Conservation (phyloP, 2,797 vertebrate species). For the Microctenopoma steveboyesi region DNA sequence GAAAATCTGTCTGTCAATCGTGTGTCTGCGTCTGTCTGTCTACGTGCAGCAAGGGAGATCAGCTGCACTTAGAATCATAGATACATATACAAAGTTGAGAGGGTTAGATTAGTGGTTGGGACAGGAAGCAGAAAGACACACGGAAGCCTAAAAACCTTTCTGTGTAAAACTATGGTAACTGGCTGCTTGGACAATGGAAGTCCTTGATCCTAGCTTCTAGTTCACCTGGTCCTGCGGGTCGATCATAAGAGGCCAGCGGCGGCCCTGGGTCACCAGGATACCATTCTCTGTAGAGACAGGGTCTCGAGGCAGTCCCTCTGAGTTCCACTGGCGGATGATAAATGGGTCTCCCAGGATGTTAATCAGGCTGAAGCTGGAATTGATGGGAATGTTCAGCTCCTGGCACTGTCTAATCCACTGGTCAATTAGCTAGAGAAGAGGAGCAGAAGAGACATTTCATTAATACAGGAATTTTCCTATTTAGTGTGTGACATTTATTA, state of each 20-base stretch:
- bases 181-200: not conserved
- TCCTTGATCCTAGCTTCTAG: not conserved
- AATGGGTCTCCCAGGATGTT: slow-evolving; percentile 86
- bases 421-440: slow-evolving; percentile 82
- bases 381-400: slow-evolving; percentile 86
- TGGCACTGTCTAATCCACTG: slow-evolving; percentile 87
- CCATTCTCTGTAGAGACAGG: slow-evolving; percentile 88
- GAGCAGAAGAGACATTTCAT: not conserved
- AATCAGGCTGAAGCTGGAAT: slow-evolving; percentile 87
- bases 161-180: not conserved
- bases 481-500: not conserved
- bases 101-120: slow-evolving; percentile 17
- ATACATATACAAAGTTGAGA: slow-evolving; percentile 2
- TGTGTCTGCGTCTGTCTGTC: not conserved
- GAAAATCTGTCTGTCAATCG: not conserved
- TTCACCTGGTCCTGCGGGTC: slow-evolving; percentile 91
- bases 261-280: slow-evolving; percentile 87
- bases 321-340: slow-evolving; percentile 89
- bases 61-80: not conserved
- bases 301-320: slow-evolving; percentile 87
- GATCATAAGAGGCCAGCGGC: slow-evolving; percentile 90
- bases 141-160: not conserved
- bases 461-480: not conserved
- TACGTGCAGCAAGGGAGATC: not conserved
- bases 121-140: not conserved